phyloP scores from a whole-genome alignment of 2,113 vertebrate species.

The Pyxicephalus adspersus region DNA sequence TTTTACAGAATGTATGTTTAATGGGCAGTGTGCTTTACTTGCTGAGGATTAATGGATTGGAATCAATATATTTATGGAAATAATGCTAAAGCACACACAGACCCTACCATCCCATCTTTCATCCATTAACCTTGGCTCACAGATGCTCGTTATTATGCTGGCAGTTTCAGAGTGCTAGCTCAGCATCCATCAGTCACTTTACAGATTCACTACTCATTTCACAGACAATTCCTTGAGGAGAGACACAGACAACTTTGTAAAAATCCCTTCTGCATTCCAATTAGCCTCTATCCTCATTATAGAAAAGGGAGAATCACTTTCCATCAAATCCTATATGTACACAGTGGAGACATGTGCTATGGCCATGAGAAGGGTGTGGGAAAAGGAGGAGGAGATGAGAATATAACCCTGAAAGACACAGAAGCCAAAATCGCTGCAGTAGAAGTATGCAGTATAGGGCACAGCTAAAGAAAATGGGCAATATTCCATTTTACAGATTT shows the following conservation, averaged over 20 bases:
- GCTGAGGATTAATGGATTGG: slow-evolving; percentile 8
- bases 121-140: slow-evolving; percentile 24
- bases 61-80: slow-evolving; percentile 26
- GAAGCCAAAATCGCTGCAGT: slow-evolving; percentile 4
- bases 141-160: slow-evolving; percentile 19
- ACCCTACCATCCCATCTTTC: background rate
- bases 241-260: slow-evolving; percentile 38
- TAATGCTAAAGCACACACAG: background rate
- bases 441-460: background rate
- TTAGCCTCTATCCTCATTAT: slow-evolving; percentile 25
- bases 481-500: slow-evolving; percentile 11
- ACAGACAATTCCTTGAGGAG: slow-evolving; percentile 38
- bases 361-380: slow-evolving; percentile 45
- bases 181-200: slow-evolving; percentile 49
- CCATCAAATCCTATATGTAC: background rate
- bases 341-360: background rate
- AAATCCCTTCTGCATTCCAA: slow-evolving; percentile 28
- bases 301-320: slow-evolving; percentile 5
- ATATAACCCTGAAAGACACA: slow-evolving; percentile 16
- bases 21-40: background rate
- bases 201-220: slow-evolving; percentile 10
- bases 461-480: slow-evolving; percentile 1
- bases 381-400: slow-evolving; percentile 17
- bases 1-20: background rate
- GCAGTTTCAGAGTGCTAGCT: slow-evolving; percentile 17